Base-by-base conservation (phyloP, 2,113 vertebrate genomes). In the Spermophilus dauricus region DNA sequence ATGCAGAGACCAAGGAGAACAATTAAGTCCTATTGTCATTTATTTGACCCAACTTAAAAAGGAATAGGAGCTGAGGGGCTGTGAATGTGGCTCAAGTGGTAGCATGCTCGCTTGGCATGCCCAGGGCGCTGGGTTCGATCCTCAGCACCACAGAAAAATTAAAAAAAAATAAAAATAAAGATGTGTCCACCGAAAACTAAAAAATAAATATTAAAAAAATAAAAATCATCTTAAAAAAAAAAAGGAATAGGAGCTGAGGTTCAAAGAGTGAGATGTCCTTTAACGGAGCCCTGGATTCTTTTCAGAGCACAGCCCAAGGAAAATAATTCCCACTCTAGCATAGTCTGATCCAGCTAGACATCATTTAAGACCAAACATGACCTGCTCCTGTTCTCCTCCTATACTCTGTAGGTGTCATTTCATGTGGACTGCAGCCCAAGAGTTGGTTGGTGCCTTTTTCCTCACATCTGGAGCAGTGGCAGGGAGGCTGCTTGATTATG, bases 401-500 rank as follows among this genome's bases (percentile, higher is more conserved):
- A 53, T 0, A 42, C 13, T 16, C 91, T 53, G 48, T 51, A 13
- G 72, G 75, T 58, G 80, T 76, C 45, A 13, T 56, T 86, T 87
- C 86, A 87, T 4, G 30, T 42, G 51, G 65, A 92, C 73, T 91
- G 61, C 51, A 75, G 76, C 77, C n/a, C 24, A 34, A 93, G 56
- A 56, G 1, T 28, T 56, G 56, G 56, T 58, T 45, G 42, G 42
- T 45, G 11, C 70, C 28, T 11, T 72, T 48, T 85, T 51, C 89
- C 20, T 73, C 67, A 34, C 51, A 67, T 45, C 34, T 56, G 69
- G 83, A 20, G 17, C 1, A 18, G 56, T 18, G 56, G 56, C 53
- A 32, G 7, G 17, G 76, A 11, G 48, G 48, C 10, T 51, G 48
- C 72, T 70, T 95, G 63, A 92, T 97, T 65, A 97, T 99, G 99